A percentile compares a stretch with the other conserved stretches of the same genome.
Conservation (phyloP, 2,797 vertebrate species). For the Prionace glauca region DNA sequence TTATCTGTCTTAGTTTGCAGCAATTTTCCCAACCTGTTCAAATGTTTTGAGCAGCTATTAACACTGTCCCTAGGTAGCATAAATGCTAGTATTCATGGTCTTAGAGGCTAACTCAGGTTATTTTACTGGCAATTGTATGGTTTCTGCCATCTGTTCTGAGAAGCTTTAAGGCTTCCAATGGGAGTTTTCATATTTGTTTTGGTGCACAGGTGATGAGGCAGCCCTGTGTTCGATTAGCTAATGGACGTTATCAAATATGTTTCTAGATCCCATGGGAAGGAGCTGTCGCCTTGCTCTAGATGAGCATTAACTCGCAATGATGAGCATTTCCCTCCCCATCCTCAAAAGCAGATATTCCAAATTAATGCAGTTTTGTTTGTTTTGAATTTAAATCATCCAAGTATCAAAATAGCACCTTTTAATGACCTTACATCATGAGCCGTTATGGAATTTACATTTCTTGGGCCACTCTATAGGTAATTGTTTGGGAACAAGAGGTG, state of each 20-base stretch:
- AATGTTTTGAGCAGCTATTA: constrained; percentile 2
- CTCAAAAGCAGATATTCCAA: not conserved
- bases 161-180: not conserved
- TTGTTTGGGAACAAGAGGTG: not conserved
- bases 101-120: not conserved
- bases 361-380: not conserved
- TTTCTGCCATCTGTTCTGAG: constrained; percentile 20
- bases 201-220: not conserved
- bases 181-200: constrained; percentile 31
- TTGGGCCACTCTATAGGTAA: not conserved
- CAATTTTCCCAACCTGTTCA: not conserved
- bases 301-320: not conserved
- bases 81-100: not conserved
- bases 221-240: not conserved
- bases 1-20: not conserved
- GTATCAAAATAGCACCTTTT: not conserved
- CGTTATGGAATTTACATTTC: not conserved
- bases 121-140: not conserved
- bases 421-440: not conserved
- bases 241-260: not conserved
- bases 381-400: not conserved
- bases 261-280: not conserved
- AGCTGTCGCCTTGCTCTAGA: not conserved
- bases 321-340: not conserved
- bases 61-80: not conserved